phyloP scores from a whole-genome alignment of 2,888 invertebrate genomes.

The Eupithecia abbreviata region DNA sequence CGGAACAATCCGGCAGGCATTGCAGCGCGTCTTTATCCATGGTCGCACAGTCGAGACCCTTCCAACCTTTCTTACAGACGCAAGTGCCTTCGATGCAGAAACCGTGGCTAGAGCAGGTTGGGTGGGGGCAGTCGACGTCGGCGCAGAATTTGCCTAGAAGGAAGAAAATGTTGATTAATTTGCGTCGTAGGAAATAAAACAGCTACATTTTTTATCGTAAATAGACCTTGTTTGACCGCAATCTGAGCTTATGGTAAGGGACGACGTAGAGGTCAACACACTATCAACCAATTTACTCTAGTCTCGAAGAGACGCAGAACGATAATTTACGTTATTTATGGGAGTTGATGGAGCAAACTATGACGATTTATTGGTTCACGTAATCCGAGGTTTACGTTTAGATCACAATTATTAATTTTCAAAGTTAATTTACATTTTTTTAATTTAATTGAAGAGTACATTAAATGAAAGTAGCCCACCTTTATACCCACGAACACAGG shows the following conservation, averaged over 20 bases:
- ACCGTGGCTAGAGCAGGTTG: constrained; percentile 96
- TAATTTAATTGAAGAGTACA: not conserved
- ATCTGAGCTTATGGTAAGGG: not conserved
- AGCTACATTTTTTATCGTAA: not conserved
- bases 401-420: no score
- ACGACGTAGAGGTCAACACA: not conserved
- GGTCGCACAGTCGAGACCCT: constrained; percentile 94
- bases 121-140: constrained; percentile 96
- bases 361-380: not conserved
- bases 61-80: constrained; percentile 98
- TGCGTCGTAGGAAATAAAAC: not conserved
- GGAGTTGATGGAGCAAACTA: not conserved
- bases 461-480: constrained; percentile 58
- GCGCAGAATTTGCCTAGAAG: constrained; percentile 91
- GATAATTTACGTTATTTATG: not conserved
- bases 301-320: not conserved
- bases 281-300: not conserved
- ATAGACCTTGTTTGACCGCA: not conserved
- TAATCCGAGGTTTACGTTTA: no score
- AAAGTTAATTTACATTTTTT: not conserved
- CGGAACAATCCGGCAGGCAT: constrained; percentile 95
- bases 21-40: constrained; percentile 96
- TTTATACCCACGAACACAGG: constrained; percentile 96
- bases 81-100: constrained; percentile 97
- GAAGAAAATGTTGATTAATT: not conserved